These are phyloP conservation scores for Hyphantria cunea DNA, from an alignment of 1,140 invertebrate genomes.

Conservation along the genomic window DNA sequence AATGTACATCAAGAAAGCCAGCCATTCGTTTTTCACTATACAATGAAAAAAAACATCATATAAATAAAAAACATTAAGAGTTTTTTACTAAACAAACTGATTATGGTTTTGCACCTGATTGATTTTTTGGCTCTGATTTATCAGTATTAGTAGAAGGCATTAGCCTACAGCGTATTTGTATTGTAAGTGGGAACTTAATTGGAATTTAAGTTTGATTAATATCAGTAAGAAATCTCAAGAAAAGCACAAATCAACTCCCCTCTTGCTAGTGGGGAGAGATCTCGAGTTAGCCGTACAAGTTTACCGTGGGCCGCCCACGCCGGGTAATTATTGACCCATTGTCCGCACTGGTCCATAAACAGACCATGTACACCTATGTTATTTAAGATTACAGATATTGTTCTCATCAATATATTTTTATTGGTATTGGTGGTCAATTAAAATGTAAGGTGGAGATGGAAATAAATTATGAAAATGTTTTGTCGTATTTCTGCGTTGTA, in stretches of 20 bases:
- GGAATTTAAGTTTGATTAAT: no score
- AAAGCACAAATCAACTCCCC: conserved; percentile 30
- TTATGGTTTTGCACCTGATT: no score
- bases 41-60: no score
- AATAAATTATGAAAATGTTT: not conserved
- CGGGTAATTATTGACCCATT: conserved; percentile 39
- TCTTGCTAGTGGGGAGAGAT: conserved; percentile 35
- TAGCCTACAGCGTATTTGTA: no score
- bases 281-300: conserved; percentile 36
- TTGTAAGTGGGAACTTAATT: no score
- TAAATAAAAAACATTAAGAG: no score
- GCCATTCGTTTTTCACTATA: no score
- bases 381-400: conserved; percentile 18
- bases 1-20: no score
- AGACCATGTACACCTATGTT: conserved; percentile 11
- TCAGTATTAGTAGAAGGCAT: no score
- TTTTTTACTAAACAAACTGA: no score
- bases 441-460: not conserved
- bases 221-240: not conserved
- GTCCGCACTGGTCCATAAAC: conserved; percentile 39
- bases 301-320: conserved; percentile 22
- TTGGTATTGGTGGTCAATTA: not conserved
- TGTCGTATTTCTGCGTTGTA: no score
- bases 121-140: no score
- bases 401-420: not conserved